Percentiles rank a stretch among this genome's conserved stretches.
These are phyloP conservation scores for Otolemur crassicaudatus DNA, from an alignment of 2,797 vertebrate species.

Conservation along the genomic window DNA sequence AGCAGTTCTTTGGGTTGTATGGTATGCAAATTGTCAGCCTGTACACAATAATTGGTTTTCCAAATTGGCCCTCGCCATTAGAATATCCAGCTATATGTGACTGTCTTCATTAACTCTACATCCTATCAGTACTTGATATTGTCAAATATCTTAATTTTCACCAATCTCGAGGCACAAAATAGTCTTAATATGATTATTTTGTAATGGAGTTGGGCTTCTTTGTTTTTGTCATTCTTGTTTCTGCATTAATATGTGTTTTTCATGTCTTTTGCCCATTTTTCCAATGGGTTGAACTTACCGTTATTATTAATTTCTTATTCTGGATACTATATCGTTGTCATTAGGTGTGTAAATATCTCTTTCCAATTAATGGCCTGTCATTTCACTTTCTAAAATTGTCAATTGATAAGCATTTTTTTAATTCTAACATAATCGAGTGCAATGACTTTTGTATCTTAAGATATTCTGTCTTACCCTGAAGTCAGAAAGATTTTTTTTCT, in stretches of 20 bases:
- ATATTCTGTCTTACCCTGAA: background rate
- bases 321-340: background rate
- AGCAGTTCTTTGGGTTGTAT: background rate
- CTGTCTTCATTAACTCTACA: background rate
- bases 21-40: background rate
- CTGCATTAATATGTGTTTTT: background rate
- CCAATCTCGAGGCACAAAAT: background rate
- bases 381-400: background rate
- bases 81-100: background rate
- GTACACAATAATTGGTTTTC: background rate
- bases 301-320: background rate
- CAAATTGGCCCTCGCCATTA: background rate
- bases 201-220: background rate
- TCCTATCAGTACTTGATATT: background rate
- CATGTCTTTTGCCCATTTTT: background rate
- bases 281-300: background rate
- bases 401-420: background rate
- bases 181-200: background rate
- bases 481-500: slow-evolving; percentile 33
- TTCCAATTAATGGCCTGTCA: background rate
- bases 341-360: background rate
- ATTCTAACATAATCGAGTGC: background rate
- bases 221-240: background rate
- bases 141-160: background rate
- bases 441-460: background rate